Percentiles rank a stretch among this genome's conserved stretches.
These are phyloP conservation scores for Cordilura impudica DNA, from an alignment of 2,888 invertebrate genomes.

Conservation along the genomic window DNA sequence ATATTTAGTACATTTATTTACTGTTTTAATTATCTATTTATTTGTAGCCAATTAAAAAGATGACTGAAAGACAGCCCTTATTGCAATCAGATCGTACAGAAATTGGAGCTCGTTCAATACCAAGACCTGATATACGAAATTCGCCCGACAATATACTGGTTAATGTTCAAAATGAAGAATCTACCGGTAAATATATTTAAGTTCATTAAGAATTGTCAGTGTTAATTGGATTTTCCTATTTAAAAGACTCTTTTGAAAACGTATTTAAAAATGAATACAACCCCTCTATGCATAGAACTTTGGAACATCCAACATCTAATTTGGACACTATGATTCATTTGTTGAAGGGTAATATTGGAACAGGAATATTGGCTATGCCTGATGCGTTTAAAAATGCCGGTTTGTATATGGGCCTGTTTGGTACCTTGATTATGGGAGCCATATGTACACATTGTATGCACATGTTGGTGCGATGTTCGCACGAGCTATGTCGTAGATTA, in stretches of 20 bases:
- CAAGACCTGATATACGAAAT: conserved; percentile 75
- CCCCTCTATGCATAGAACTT: conserved; percentile 83
- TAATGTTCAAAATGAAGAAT: conserved; percentile 76
- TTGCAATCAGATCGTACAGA: conserved; percentile 75
- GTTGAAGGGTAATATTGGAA: conserved; percentile 88
- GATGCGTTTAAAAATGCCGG: conserved; percentile 95
- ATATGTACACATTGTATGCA: conserved; percentile 97
- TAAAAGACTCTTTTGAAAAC: conserved; percentile 65
- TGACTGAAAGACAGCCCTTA: conserved; percentile 86
- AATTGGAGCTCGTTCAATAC: conserved; percentile 68
- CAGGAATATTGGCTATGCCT: conserved; percentile 98
- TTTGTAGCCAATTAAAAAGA: conserved; percentile 71
- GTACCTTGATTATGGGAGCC: conserved; percentile 89
- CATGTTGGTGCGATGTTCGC: conserved; percentile 86
- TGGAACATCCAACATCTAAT: conserved; percentile 90
- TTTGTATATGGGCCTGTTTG: conserved; percentile 88
- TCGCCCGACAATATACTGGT: conserved; percentile 78
- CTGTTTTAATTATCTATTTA: too few species aligned
- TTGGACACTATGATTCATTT: conserved; percentile 87
- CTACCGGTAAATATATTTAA: conserved; percentile 66
- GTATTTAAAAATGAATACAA: conserved; percentile 77
- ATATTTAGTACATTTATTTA: too few species aligned
- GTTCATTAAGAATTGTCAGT: background rate
- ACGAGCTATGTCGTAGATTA: conserved; percentile 85
- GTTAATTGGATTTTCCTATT: background rate